phyloP scores from a whole-genome alignment of 2,888 invertebrate species.

The Drosophila suboccidentalis region DNA sequence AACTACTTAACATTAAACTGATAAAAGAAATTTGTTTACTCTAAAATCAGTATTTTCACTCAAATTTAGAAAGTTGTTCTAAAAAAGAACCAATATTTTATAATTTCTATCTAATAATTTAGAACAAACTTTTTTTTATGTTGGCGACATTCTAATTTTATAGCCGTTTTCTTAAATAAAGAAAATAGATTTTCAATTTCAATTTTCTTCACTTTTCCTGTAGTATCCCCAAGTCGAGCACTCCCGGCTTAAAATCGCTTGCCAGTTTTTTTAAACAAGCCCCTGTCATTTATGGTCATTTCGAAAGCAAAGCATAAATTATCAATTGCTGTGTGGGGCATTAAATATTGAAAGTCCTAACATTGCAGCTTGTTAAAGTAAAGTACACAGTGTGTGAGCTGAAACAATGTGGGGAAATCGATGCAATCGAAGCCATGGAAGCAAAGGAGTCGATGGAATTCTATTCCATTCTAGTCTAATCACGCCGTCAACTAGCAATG shows the following conservation, averaged over 20 bases:
- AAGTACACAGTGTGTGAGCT: conserved; percentile 2
- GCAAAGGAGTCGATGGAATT: conserved; percentile 27
- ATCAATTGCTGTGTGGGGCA: conserved; percentile 50
- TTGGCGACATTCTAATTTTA: too few species aligned
- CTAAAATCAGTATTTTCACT: too few species aligned
- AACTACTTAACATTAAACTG: too few species aligned
- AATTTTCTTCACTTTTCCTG: too few species aligned
- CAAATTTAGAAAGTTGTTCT: too few species aligned
- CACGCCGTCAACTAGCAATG: conserved; percentile 37
- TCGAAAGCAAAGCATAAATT: conserved; percentile 46
- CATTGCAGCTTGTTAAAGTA: conserved; percentile 15
- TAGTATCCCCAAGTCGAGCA: conserved; percentile 11
- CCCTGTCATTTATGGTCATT: conserved; percentile 55
- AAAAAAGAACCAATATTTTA: too few species aligned
- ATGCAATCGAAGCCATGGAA: conserved; percentile 2
- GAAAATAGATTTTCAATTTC: too few species aligned
- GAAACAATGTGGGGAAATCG: neutral
- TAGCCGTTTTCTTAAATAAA: too few species aligned
- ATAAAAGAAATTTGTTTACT: too few species aligned
- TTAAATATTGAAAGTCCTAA: conserved; percentile 59
- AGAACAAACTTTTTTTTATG: too few species aligned
- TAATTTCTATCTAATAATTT: too few species aligned
- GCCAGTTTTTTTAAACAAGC: neutral
- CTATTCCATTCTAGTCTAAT: conserved; percentile 13
- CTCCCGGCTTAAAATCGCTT: neutral